phyloP scores from a whole-genome alignment of 2,888 invertebrate genomes.

The Kryphioiulus occultus region DNA sequence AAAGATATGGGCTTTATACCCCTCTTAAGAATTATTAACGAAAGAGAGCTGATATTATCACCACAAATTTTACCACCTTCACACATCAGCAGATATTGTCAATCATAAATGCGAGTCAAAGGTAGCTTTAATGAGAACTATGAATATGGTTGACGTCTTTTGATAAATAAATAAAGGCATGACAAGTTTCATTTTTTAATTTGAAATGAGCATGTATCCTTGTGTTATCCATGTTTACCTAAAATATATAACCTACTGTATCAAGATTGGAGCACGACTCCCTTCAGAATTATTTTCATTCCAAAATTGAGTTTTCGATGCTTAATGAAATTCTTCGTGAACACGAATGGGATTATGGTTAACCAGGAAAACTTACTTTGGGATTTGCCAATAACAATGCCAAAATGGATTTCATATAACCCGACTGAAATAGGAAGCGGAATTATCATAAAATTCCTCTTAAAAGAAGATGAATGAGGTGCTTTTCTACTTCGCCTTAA shows the following conservation, averaged over 20 bases:
- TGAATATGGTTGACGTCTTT: too few species aligned
- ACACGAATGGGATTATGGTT: background rate
- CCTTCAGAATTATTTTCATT: background rate
- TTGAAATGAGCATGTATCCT: background rate
- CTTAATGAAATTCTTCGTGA: background rate
- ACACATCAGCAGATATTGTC: too few species aligned
- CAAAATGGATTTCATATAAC: background rate
- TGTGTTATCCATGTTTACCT: background rate
- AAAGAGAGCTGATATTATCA: too few species aligned
- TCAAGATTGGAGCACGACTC: background rate
- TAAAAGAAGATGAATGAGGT: slow-evolving; percentile 14
- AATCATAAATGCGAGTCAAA: too few species aligned
- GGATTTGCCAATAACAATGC: background rate
- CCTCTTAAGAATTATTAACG: too few species aligned
- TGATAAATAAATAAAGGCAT: too few species aligned
- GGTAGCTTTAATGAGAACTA: too few species aligned
- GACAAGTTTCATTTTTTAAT: too few species aligned
- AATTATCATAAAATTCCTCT: slow-evolving; percentile 38
- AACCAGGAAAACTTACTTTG: background rate
- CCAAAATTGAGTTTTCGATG: background rate
- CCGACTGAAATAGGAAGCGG: background rate
- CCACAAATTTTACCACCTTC: too few species aligned
- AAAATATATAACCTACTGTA: background rate
- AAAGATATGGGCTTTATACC: too few species aligned
- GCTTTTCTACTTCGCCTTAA: slow-evolving; percentile 32